Conservation (phyloP, 1,140 invertebrate genomes). For the Diorhabda sublineata region DNA sequence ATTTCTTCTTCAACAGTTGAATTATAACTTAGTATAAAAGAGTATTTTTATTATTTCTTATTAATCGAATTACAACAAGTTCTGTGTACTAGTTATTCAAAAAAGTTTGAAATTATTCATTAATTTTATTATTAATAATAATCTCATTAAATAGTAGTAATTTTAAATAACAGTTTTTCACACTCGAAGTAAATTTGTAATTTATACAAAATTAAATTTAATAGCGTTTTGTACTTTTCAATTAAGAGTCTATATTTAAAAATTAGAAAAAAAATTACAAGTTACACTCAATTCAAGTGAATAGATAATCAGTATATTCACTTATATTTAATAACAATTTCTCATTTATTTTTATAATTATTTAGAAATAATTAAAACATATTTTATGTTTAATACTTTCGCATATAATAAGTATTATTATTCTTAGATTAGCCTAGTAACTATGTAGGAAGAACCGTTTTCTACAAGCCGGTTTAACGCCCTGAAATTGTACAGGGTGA, state of each 20-base stretch:
- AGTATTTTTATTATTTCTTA: too few species aligned
- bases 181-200: constrained; percentile 4
- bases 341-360: constrained; percentile 13
- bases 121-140: not conserved
- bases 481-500: not conserved
- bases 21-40: too few species aligned
- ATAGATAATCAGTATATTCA: constrained; percentile 8
- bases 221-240: constrained; percentile 10
- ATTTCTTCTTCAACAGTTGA: too few species aligned
- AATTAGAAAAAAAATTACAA: constrained; percentile 3
- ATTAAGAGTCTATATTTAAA: not conserved
- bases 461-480: not conserved
- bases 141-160: constrained; percentile 8
- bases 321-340: constrained; percentile 9
- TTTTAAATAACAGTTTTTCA: constrained; percentile 10
- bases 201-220: constrained; percentile 19
- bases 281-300: constrained; percentile 7
- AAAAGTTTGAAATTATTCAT: too few species aligned
- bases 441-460: constrained; percentile 6
- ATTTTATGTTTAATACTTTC: constrained; percentile 5
- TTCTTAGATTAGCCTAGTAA: not conserved
- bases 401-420: constrained; percentile 7
- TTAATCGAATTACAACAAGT: too few species aligned
- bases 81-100: too few species aligned
- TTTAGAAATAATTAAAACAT: constrained; percentile 6